Conservation (phyloP, 2,888 invertebrate genomes). For the Fragum whitleyi region DNA sequence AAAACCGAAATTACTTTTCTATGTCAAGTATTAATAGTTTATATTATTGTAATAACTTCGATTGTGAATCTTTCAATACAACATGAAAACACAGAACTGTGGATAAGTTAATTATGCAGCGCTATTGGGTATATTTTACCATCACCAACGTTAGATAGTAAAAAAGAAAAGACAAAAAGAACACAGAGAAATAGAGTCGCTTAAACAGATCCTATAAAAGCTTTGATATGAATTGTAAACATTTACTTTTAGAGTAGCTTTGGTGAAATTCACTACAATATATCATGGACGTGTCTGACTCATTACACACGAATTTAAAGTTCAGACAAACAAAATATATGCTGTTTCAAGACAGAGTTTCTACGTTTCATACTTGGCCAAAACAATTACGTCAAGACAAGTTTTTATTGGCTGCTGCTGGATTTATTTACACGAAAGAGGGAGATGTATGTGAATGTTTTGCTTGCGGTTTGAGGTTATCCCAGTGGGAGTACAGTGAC, state of each 20-base stretch:
- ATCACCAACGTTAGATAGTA: conserved; percentile 12
- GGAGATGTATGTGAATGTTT: conserved; percentile 22
- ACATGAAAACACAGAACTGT: conserved; percentile 30
- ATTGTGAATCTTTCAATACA: conserved; percentile 44
- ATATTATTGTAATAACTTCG: conserved; percentile 44
- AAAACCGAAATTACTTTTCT: conserved; percentile 53
- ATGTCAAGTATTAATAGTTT: conserved; percentile 47
- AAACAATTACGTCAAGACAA: conserved; percentile 13
- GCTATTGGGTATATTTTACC: conserved; percentile 32
- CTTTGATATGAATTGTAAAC: no score
- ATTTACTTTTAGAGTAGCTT: neutral
- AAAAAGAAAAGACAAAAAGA: neutral
- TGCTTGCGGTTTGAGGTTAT: conserved; percentile 19
- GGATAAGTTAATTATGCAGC: conserved; percentile 41
- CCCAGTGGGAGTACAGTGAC: conserved; percentile 3
- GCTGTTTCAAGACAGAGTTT: conserved; percentile 1
- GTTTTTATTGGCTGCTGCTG: neutral
- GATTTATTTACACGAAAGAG: conserved; percentile 14
- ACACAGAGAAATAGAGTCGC: neutral
- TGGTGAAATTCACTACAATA: neutral
- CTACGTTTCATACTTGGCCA: conserved; percentile 16
- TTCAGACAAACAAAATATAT: neutral
- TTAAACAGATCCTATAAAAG: neutral
- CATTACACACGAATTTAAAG: neutral
- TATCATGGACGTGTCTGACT: conserved; percentile 2